Conservation (phyloP, 35 echinoderm and acorn worm genomes). For the Ophiothrix spiculata region DNA sequence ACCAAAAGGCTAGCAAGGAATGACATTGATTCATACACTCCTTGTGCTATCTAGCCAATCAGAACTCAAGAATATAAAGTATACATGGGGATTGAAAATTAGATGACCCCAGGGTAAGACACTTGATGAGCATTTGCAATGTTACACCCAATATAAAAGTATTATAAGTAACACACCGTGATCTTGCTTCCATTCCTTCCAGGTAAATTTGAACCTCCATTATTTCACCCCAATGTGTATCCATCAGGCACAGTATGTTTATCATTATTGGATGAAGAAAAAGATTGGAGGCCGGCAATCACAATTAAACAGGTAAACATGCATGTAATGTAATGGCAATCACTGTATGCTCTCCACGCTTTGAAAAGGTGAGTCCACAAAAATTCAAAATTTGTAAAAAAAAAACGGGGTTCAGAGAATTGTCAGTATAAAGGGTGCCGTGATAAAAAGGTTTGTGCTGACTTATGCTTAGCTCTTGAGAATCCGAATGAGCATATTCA, state of each 20-base stretch:
- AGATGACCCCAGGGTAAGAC: background rate
- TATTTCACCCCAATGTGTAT: constrained; percentile 99
- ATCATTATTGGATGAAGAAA: constrained; percentile 92
- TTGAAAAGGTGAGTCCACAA: no score
- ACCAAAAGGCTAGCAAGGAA: background rate
- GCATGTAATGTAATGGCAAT: no score
- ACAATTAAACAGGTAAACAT: constrained; percentile 99
- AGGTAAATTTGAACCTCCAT: constrained; percentile 99
- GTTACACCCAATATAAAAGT: background rate
- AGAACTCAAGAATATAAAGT: background rate
- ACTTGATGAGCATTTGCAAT: background rate
- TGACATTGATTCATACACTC: background rate
- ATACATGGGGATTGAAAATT: background rate
- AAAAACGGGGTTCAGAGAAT: no score
- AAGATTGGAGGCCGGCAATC: constrained; percentile 98
- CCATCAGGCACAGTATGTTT: constrained; percentile 99
- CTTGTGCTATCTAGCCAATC: no score
- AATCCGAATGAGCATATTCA: no score
- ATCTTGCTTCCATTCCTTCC: constrained; percentile 11
- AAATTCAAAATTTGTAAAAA: no score
- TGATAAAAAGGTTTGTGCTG: no score
- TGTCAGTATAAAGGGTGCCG: no score
- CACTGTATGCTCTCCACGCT: no score
- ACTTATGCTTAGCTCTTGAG: no score
- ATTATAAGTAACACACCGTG: background rate